Conservation (phyloP, 2,888 invertebrate genomes). For the Pheosia gnoma region DNA sequence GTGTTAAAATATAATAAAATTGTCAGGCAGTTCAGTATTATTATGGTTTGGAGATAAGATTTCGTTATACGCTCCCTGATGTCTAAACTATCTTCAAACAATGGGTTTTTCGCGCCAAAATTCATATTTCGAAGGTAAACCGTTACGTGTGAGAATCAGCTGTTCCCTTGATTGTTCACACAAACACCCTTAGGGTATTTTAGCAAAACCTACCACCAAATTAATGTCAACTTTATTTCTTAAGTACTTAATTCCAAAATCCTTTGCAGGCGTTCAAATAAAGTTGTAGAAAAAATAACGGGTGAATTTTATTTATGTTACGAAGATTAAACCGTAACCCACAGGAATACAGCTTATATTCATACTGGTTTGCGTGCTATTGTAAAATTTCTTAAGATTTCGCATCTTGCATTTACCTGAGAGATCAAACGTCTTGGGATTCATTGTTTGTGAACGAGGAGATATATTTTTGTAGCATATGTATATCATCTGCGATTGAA, state of each 20-base stretch:
- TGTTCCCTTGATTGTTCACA: constrained; percentile 61
- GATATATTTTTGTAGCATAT: constrained; percentile 45
- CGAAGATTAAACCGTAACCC: constrained; percentile 22
- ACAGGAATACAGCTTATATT: constrained; percentile 25
- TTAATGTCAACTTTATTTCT: constrained; percentile 39
- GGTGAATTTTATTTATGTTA: not conserved
- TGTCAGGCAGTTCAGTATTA: no score
- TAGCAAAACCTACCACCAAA: constrained; percentile 33
- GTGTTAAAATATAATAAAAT: no score
- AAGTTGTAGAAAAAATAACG: constrained; percentile 1
- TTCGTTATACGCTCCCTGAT: no score
- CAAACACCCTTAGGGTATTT: constrained; percentile 52
- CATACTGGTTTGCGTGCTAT: constrained; percentile 18
- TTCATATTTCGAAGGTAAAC: constrained; percentile 52
- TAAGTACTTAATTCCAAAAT: constrained; percentile 18
- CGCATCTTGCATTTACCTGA: constrained; percentile 79
- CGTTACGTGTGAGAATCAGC: constrained; percentile 74
- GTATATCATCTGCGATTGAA: not conserved
- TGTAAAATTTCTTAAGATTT: constrained; percentile 69
- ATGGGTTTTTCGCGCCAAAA: not conserved
- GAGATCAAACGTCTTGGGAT: constrained; percentile 54
- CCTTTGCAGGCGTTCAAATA: not conserved
- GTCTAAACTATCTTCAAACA: no score
- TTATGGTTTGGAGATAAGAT: no score
- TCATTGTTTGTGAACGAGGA: constrained; percentile 53